Evolutionary conservation across 2,888 invertebrate genomes (phyloP).

Genomic region (Zaprionus bogoriensis): DNA sequence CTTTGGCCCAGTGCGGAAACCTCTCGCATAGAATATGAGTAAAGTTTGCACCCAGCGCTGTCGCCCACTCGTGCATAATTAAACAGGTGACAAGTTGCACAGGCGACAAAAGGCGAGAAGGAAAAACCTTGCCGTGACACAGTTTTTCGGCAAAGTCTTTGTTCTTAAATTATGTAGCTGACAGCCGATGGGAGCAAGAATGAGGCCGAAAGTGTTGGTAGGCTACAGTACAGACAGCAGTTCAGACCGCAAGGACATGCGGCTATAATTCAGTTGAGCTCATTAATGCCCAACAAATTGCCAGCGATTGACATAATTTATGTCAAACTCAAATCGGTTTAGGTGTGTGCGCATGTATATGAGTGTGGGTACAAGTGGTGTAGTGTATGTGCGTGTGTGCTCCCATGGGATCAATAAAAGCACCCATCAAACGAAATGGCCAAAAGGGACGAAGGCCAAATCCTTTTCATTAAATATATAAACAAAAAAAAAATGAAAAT

Average conservation of each 20-base stretch:
- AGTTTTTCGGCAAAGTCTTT: slow-evolving; percentile 36
- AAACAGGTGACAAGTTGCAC: slow-evolving; percentile 42
- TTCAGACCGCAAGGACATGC: slow-evolving; percentile 16
- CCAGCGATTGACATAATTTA: slow-evolving; percentile 70
- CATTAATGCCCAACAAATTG: slow-evolving; percentile 65
- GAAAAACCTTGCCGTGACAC: slow-evolving; percentile 35
- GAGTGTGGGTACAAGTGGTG: too few relatives aligned
- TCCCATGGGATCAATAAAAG: slow-evolving; percentile 28
- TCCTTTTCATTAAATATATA: slow-evolving; percentile 52
- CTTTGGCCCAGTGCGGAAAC: slow-evolving; percentile 29
- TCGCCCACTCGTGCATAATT: slow-evolving; percentile 63
- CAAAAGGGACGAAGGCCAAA: slow-evolving; percentile 47
- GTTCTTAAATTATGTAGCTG: slow-evolving; percentile 53
- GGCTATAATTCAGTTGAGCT: slow-evolving; percentile 41
- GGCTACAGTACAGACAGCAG: slow-evolving; percentile 4
- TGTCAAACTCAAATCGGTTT: slow-evolving; percentile 52
- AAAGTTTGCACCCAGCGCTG: slow-evolving; percentile 37
- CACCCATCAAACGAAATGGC: slow-evolving; percentile 14
- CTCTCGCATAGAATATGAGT: slow-evolving; percentile 41
- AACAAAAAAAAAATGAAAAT: slow-evolving; percentile 34
- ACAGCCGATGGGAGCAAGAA: slow-evolving; percentile 18
- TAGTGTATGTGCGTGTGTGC: slow-evolving; percentile 20
- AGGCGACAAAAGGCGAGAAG: slow-evolving; percentile 30
- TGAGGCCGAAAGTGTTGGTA: background rate
- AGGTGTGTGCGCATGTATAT: slow-evolving; percentile 15